Conservation (phyloP, 2,113 vertebrate species). For the Mobula birostris region DNA sequence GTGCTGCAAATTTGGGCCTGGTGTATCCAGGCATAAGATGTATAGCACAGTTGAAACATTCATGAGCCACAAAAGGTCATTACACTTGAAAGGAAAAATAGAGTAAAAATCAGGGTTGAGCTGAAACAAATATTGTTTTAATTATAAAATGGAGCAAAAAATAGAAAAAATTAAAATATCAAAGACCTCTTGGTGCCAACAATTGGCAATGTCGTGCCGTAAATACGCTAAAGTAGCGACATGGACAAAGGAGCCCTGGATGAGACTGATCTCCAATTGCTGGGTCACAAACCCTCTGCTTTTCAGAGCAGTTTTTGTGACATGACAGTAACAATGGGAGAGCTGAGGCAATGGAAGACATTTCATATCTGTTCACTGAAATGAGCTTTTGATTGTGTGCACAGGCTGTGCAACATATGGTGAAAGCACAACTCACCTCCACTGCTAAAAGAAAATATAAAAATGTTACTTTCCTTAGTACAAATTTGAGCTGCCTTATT, state of each 20-base stretch:
- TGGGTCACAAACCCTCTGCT: background rate
- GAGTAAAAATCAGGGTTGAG: background rate
- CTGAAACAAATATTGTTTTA: background rate
- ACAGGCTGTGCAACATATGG: background rate
- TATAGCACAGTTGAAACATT: background rate
- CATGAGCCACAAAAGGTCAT: background rate
- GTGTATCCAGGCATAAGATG: background rate
- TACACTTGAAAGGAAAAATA: background rate
- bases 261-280: background rate
- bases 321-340: background rate
- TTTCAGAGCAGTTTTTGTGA: background rate
- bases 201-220: no score
- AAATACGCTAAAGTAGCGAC: background rate
- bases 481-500: background rate
- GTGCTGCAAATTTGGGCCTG: background rate
- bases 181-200: background rate
- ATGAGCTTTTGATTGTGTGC: background rate
- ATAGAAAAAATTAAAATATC: background rate
- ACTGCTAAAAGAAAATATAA: background rate
- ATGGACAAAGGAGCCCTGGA: background rate
- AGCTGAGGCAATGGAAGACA: background rate
- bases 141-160: background rate
- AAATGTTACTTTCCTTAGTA: background rate
- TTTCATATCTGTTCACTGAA: background rate
- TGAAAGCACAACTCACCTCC: background rate